Percentiles rank a stretch among this genome's conserved stretches.
These are phyloP conservation scores for Gadopsis marmoratus DNA, from an alignment of 2,797 vertebrate species.

Conservation along the genomic window DNA sequence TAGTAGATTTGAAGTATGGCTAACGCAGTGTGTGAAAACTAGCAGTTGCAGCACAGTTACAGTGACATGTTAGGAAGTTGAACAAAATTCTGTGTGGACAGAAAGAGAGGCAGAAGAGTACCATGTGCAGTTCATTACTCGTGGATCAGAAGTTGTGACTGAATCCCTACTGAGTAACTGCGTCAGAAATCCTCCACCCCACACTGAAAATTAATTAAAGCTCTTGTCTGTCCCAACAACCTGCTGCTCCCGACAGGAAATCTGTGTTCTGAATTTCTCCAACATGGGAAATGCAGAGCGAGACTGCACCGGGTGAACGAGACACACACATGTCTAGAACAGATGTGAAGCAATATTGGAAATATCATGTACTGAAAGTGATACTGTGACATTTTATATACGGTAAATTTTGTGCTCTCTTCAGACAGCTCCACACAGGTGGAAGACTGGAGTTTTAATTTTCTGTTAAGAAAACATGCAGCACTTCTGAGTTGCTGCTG, in stretches of 20 bases:
- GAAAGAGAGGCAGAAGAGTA: slow-evolving; percentile 31
- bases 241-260: slow-evolving; percentile 65
- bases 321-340: slow-evolving; percentile 12
- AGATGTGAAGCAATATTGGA: slow-evolving; percentile 21
- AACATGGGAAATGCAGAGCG: slow-evolving; percentile 42
- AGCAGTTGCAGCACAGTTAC: not conserved
- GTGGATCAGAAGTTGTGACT: slow-evolving; percentile 51
- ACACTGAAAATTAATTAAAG: slow-evolving; percentile 75
- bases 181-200: slow-evolving; percentile 64
- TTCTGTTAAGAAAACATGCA: not conserved
- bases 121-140: slow-evolving; percentile 60
- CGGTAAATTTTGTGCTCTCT: slow-evolving; percentile 1
- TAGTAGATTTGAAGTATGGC: slow-evolving; percentile 10
- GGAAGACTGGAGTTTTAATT: not conserved
- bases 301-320: not conserved
- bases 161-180: slow-evolving; percentile 58
- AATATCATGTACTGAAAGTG: slow-evolving; percentile 3
- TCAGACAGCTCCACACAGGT: not conserved
- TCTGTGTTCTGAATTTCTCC: slow-evolving; percentile 44
- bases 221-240: slow-evolving; percentile 68
- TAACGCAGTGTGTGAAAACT: slow-evolving; percentile 6
- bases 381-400: slow-evolving; percentile 3
- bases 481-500: not conserved
- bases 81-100: slow-evolving; percentile 18
- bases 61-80: slow-evolving; percentile 21